Conservation (phyloP, 1,140 invertebrate genomes). For the Brachionus sp. region DNA sequence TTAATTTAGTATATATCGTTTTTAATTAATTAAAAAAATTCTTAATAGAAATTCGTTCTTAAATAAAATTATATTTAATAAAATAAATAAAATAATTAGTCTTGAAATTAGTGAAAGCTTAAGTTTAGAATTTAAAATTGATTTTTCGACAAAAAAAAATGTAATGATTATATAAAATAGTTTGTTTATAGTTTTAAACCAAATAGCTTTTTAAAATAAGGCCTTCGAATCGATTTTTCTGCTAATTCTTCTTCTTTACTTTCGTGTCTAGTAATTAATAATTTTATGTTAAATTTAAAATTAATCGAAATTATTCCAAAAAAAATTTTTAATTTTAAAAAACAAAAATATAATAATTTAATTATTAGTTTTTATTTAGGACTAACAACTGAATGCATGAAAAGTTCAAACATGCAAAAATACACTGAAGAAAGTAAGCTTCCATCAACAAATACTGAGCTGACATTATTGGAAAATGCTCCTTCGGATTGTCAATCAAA, state of each 20-base stretch:
- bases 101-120: background rate
- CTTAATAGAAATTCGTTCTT: no score
- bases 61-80: background rate
- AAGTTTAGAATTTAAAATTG: background rate
- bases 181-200: background rate
- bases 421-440: background rate
- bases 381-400: background rate
- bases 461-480: constrained; percentile 18
- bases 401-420: background rate
- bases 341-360: background rate
- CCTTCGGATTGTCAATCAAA: background rate
- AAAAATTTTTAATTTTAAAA: background rate
- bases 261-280: background rate
- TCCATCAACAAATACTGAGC: constrained; percentile 15
- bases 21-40: background rate
- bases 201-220: background rate
- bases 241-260: background rate
- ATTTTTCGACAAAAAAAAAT: background rate
- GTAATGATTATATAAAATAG: background rate
- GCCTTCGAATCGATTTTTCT: background rate
- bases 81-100: background rate
- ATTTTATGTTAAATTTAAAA: constrained; percentile 7
- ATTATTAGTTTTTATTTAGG: background rate
- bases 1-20: background rate
- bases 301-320: background rate